phyloP scores from a whole-genome alignment of 2,797 vertebrate species.

The Sphenodon punctatus region DNA sequence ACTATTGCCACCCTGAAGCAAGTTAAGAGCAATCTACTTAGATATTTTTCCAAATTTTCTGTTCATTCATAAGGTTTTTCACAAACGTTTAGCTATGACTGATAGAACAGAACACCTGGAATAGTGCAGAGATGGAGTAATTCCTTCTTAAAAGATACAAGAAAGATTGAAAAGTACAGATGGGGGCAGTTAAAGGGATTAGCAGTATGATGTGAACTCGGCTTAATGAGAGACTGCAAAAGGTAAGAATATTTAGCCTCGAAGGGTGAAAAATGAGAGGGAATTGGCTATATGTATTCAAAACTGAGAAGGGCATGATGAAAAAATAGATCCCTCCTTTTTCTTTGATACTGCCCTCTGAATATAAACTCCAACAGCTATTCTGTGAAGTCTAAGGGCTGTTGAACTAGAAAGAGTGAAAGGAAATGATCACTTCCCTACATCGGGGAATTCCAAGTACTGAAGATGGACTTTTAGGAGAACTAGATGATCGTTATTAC shows the following conservation, averaged over 20 bases:
- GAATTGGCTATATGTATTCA: background rate
- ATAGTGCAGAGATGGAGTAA: background rate
- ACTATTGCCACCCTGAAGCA: too few relatives aligned
- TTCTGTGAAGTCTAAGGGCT: too few relatives aligned
- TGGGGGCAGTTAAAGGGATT: background rate
- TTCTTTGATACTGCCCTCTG: too few relatives aligned
- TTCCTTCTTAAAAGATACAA: accelerated
- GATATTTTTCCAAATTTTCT: background rate
- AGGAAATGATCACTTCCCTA: background rate
- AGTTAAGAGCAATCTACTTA: too few relatives aligned
- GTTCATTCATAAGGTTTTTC: background rate
- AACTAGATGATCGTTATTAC: background rate
- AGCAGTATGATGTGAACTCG: accelerated
- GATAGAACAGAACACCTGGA: background rate
- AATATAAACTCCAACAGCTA: too few relatives aligned
- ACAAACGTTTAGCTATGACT: background rate
- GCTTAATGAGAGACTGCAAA: background rate
- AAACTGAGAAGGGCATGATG: background rate
- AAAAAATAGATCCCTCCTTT: background rate
- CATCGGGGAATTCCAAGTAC: background rate
- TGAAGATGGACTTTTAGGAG: background rate
- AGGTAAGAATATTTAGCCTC: background rate
- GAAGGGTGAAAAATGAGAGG: background rate
- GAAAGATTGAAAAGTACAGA: background rate
- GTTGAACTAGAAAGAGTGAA: background rate